Evolutionary conservation across 2,113 vertebrate species (phyloP).

Genomic region (Lepus timidus): DNA sequence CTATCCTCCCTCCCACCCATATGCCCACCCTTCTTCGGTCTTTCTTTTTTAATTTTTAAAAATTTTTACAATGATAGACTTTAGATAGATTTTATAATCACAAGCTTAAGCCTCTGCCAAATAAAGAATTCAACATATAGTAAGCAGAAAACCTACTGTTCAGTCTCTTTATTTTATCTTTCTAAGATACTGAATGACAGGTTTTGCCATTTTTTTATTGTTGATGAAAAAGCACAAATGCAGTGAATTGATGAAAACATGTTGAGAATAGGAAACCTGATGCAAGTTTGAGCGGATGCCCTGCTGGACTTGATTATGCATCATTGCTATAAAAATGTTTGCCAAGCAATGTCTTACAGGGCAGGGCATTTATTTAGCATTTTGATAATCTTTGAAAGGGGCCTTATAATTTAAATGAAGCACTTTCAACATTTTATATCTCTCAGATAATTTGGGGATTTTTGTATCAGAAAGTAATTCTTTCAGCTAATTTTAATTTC

Average conservation of each 20-base stretch:
- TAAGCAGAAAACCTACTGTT: too few relatives aligned
- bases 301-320: neutral
- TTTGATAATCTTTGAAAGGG: constrained; percentile 45
- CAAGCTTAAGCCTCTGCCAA: too few relatives aligned
- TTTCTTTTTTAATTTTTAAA: too few relatives aligned
- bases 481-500: constrained; percentile 64
- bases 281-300: neutral
- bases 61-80: too few relatives aligned
- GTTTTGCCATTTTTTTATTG: neutral
- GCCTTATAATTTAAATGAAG: constrained; percentile 41
- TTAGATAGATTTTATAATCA: too few relatives aligned
- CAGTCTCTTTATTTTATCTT: constrained; percentile 17
- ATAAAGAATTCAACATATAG: too few relatives aligned
- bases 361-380: constrained; percentile 47
- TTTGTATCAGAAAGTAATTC: constrained; percentile 52
- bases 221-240: neutral
- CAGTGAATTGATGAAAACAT: neutral
- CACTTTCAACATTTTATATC: constrained; percentile 69
- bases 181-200: neutral
- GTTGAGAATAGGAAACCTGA: neutral
- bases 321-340: neutral
- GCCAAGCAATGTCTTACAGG: neutral
- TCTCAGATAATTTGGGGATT: constrained; percentile 64
- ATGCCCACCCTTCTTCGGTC: too few relatives aligned
- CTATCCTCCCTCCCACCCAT: too few relatives aligned